Conservation (phyloP, 2,888 invertebrate genomes). For the Lapara coniferarum region DNA sequence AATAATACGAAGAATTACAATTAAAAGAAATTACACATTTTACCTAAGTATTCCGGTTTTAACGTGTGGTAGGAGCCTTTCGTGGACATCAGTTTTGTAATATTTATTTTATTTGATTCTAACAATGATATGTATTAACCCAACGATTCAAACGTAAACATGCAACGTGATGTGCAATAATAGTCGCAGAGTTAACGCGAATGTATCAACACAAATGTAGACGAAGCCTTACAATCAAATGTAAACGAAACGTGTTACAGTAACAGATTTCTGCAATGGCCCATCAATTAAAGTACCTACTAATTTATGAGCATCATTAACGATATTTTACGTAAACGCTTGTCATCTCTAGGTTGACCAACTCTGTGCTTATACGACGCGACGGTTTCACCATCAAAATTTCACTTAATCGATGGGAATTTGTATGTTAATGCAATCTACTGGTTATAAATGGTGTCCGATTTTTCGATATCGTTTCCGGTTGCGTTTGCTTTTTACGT, state of each 20-base stretch:
- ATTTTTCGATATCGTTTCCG: conserved; percentile 35
- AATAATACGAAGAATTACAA: too few species aligned
- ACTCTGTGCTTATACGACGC: conserved; percentile 56
- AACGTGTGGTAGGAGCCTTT: too few species aligned
- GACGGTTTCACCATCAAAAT: conserved; percentile 53
- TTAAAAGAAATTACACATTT: too few species aligned
- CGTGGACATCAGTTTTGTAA: too few species aligned
- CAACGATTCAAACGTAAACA: too few species aligned
- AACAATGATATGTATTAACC: too few species aligned
- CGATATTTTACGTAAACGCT: conserved; percentile 43
- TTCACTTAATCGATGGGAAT: conserved; percentile 58
- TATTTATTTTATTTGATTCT: too few species aligned
- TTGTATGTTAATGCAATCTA: conserved; percentile 49
- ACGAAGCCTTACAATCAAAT: too few species aligned
- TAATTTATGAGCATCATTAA: conserved; percentile 34
- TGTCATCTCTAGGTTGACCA: conserved; percentile 50
- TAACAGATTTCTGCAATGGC: conserved; percentile 1
- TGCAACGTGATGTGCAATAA: too few species aligned
- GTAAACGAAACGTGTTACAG: background rate
- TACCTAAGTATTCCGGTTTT: too few species aligned
- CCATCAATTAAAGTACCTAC: background rate
- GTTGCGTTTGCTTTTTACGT: conserved; percentile 38
- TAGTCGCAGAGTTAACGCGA: background rate
- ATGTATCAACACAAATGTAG: background rate
- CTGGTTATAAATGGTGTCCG: conserved; percentile 36